Conservation (phyloP, 2,888 invertebrate genomes). For the Agonum fuliginosum region DNA sequence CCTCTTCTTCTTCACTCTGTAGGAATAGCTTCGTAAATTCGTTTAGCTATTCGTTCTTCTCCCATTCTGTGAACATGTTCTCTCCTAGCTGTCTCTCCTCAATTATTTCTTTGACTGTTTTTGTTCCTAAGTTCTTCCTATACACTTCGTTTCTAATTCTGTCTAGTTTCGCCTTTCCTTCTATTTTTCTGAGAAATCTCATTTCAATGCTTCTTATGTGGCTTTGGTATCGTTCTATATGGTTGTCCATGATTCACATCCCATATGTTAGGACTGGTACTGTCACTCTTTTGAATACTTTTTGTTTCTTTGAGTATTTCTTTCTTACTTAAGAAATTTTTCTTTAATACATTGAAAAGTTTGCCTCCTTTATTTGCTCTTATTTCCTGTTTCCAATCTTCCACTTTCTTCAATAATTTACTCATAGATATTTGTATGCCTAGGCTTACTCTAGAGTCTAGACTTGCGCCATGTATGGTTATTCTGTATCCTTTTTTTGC, state of each 20-base stretch:
- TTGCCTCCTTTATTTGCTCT: not conserved
- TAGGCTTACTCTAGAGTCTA: too few species aligned
- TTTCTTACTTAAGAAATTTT: not conserved
- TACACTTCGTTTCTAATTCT: not conserved
- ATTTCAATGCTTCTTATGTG: not conserved
- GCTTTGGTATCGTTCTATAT: not conserved
- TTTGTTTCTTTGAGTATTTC: not conserved
- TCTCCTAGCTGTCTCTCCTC: not conserved
- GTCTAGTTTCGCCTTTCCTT: not conserved
- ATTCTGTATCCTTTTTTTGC: too few species aligned
- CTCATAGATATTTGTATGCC: not conserved
- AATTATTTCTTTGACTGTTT: not conserved
- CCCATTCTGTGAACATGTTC: not conserved
- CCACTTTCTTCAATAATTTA: not conserved
- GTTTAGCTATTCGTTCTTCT: not conserved
- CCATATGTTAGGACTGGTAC: not conserved
- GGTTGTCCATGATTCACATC: not conserved
- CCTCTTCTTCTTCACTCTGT: not conserved
- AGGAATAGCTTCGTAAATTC: not conserved
- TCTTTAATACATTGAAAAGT: not conserved
- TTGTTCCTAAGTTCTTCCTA: not conserved
- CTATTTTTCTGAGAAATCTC: not conserved
- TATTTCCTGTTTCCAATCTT: not conserved
- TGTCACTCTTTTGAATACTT: not conserved
- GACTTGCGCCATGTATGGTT: too few species aligned